phyloP scores from a whole-genome alignment of 2,113 vertebrate species.

The Amblyopsis rosae region DNA sequence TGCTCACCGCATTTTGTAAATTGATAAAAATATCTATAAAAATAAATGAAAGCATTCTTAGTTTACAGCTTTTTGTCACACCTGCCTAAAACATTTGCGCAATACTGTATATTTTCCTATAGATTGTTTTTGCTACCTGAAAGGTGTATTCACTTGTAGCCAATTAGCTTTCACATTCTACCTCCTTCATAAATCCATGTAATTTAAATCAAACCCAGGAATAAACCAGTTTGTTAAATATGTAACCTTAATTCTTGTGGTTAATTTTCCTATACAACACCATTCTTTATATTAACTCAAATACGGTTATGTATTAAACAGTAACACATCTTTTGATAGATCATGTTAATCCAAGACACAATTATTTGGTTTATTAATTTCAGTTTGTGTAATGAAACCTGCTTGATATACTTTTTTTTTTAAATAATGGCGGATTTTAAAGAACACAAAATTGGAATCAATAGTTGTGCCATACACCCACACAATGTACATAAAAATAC shows the following conservation, averaged over 20 bases:
- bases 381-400: not conserved
- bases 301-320: no score
- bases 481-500: conserved; percentile 12
- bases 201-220: conserved; percentile 28
- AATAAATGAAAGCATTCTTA: no score
- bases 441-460: conserved; percentile 12
- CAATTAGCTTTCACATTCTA: no score
- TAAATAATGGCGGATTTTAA: no score
- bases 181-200: conserved; percentile 39
- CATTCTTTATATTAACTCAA: no score
- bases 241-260: conserved; percentile 20
- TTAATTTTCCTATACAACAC: not conserved
- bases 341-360: not conserved
- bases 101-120: no score
- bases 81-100: no score
- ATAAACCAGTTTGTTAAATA: conserved; percentile 7
- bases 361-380: not conserved
- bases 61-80: no score
- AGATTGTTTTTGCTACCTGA: no score
- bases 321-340: not conserved
- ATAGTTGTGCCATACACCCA: conserved; percentile 33
- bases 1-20: no score
- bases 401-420: not conserved
- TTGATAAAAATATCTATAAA: no score
- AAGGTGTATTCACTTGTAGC: no score